Evolutionary conservation across 2,113 vertebrate species (phyloP).

Genomic region (Arizona elegans): DNA sequence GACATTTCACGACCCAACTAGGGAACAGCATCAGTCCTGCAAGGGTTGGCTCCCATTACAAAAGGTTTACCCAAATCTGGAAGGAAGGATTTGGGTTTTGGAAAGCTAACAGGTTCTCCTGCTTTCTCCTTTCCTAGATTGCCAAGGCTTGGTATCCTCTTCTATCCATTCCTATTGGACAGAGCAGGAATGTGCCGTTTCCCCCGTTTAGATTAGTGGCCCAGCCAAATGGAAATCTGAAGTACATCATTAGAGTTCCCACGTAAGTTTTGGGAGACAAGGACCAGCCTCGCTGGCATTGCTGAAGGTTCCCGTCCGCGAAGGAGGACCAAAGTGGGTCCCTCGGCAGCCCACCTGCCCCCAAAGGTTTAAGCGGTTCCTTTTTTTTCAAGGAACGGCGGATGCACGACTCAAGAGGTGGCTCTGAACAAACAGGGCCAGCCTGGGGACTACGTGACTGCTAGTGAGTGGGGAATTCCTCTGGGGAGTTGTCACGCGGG

Average conservation of each 20-base stretch:
- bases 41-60: neutral
- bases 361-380: neutral
- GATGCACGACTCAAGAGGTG: rapidly evolving
- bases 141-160: neutral
- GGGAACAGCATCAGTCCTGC: neutral
- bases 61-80: neutral
- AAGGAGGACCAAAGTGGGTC: too few relatives aligned
- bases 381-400: neutral
- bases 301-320: too few relatives aligned
- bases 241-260: neutral
- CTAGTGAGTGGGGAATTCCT: neutral
- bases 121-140: neutral
- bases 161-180: too few relatives aligned
- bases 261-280: neutral
- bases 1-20: neutral
- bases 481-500: too few relatives aligned
- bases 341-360: rapidly evolving
- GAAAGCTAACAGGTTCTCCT: neutral
- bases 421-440: rapidly evolving
- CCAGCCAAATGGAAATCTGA: neutral
- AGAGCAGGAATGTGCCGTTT: too few relatives aligned
- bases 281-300: too few relatives aligned
- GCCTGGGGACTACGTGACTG: neutral
- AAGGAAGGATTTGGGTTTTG: too few relatives aligned
- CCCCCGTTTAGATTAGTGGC: neutral